A percentile compares a stretch with the other conserved stretches of the same genome.
Evolutionary conservation across 2,797 vertebrate species (phyloP).

Genomic region (Meda fulgida): DNA sequence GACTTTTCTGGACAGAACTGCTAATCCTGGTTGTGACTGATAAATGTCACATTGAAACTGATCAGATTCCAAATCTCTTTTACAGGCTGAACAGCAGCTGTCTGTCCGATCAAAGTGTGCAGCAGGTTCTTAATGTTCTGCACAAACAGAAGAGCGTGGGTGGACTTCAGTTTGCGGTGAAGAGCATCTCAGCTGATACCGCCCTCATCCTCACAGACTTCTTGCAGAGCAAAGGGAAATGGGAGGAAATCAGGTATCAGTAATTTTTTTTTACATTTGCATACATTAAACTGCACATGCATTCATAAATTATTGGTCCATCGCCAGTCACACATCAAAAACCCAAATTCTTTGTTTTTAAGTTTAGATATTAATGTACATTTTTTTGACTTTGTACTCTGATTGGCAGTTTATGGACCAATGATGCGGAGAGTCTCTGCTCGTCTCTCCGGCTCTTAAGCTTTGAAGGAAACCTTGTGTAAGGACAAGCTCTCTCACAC

Average conservation of each 20-base stretch:
- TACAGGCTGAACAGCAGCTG: slow-evolving; percentile 23
- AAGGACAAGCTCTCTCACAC: background rate
- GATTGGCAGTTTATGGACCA: slow-evolving; percentile 16
- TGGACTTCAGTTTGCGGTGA: slow-evolving; percentile 34
- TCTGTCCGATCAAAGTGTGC: slow-evolving; percentile 46
- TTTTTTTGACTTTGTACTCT: slow-evolving; percentile 10
- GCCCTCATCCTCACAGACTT: slow-evolving; percentile 21
- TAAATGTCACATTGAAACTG: background rate
- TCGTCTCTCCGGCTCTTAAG: slow-evolving; percentile 12
- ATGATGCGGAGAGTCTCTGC: slow-evolving; percentile 1
- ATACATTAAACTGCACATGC: background rate
- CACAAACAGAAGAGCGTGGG: slow-evolving; percentile 12
- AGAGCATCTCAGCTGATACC: slow-evolving; percentile 30
- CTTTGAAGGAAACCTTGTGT: slow-evolving; percentile 31
- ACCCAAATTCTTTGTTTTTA: background rate
- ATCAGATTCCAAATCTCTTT: background rate
- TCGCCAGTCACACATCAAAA: background rate
- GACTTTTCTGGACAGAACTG: slow-evolving; percentile 6
- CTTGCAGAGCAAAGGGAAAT: background rate
- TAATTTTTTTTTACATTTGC: background rate
- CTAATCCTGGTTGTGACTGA: background rate
- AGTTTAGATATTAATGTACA: background rate
- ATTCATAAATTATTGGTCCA: background rate
- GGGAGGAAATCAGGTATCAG: slow-evolving; percentile 30
- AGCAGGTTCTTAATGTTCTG: slow-evolving; percentile 33